These are phyloP conservation scores for Mycalesis mineus DNA, from an alignment of 2,888 invertebrate species.

Conservation along the genomic window DNA sequence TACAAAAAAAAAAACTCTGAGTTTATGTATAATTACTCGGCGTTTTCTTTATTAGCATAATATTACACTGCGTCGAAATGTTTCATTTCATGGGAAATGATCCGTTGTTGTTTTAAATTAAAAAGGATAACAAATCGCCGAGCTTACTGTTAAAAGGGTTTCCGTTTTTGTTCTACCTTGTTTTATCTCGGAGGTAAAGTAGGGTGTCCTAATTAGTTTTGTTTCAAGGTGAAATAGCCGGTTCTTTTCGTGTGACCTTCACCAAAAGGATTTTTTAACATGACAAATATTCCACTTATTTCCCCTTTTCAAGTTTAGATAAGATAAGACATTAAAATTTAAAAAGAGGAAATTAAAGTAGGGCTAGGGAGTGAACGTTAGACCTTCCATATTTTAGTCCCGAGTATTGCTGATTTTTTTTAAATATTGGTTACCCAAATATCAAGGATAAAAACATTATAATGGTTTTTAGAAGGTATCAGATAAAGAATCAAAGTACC, in stretches of 20 bases:
- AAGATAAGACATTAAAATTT: not conserved
- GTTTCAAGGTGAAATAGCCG: not conserved
- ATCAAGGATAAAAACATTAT: too few species aligned
- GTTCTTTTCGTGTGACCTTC: not conserved
- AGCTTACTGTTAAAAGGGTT: slow-evolving; percentile 1
- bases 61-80: slow-evolving; percentile 5
- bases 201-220: not conserved
- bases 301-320: not conserved
- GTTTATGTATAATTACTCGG: slow-evolving; percentile 18
- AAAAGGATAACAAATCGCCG: slow-evolving; percentile 31
- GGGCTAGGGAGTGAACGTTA: too few species aligned
- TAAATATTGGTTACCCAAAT: too few species aligned
- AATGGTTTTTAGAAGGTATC: too few species aligned
- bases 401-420: too few species aligned
- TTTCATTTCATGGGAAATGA: slow-evolving; percentile 13
- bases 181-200: not conserved
- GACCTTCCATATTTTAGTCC: too few species aligned
- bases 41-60: slow-evolving; percentile 19
- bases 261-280: not conserved
- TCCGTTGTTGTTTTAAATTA: slow-evolving; percentile 18
- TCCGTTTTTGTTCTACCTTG: slow-evolving; percentile 1
- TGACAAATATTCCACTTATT: too few species aligned
- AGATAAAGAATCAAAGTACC: too few species aligned
- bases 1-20: slow-evolving; percentile 8
- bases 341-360: too few species aligned